These are phyloP conservation scores for Electrona antarctica DNA, from an alignment of 2,113 vertebrate species.

Conservation along the genomic window DNA sequence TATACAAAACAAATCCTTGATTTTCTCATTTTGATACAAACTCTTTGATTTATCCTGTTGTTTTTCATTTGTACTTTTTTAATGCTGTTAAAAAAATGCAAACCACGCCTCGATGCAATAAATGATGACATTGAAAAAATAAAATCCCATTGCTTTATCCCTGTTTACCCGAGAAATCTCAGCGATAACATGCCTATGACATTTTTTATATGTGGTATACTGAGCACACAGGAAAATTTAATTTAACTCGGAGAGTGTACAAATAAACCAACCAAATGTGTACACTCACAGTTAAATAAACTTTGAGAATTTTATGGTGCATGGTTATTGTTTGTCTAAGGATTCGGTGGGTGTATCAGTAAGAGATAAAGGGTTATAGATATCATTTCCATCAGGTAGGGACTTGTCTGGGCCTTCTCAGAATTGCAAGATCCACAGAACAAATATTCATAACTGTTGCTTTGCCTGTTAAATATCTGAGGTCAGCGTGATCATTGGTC, in stretches of 20 bases:
- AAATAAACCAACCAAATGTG: no score
- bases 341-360: background rate
- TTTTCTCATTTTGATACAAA: conserved; percentile 48
- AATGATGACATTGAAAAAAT: conserved; percentile 71
- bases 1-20: conserved; percentile 33
- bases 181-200: no score
- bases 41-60: conserved; percentile 59
- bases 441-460: conserved; percentile 15
- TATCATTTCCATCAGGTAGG: conserved; percentile 60
- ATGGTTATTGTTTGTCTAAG: conserved; percentile 23
- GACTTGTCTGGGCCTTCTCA: conserved; percentile 44
- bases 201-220: no score
- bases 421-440: conserved; percentile 24
- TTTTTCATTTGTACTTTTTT: conserved; percentile 73
- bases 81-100: conserved; percentile 69
- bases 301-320: background rate
- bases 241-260: no score
- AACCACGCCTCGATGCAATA: conserved; percentile 77
- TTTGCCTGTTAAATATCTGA: conserved; percentile 42
- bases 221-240: no score
- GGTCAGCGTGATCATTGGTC: conserved; percentile 38
- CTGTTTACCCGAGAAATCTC: background rate
- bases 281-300: no score
- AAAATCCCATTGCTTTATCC: conserved; percentile 1
- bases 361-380: conserved; percentile 25